These are phyloP conservation scores for Blennius ocellaris DNA, from an alignment of 2,113 vertebrate genomes.

Conservation along the genomic window DNA sequence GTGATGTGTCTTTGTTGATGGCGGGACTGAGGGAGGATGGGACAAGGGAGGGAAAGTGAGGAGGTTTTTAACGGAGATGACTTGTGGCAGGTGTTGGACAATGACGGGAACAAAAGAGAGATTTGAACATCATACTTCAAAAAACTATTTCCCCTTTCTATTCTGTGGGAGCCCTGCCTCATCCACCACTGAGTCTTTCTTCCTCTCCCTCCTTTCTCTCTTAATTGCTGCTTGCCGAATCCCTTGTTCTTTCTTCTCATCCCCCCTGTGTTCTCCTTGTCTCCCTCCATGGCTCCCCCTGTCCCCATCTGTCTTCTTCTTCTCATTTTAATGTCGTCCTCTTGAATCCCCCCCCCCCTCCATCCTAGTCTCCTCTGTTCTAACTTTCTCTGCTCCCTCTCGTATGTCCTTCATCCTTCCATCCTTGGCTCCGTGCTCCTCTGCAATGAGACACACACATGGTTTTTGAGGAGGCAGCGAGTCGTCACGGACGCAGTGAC, in stretches of 20 bases:
- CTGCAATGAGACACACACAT: slow-evolving; percentile 39
- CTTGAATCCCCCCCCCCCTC: slow-evolving; percentile 39
- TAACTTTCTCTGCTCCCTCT: slow-evolving; percentile 49
- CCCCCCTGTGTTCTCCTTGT: slow-evolving; percentile 68
- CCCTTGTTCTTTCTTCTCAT: slow-evolving; percentile 76
- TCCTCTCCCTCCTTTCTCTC: slow-evolving; percentile 68
- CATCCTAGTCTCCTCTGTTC: slow-evolving; percentile 35
- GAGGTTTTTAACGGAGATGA: slow-evolving; percentile 61
- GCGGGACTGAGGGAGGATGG: slow-evolving; percentile 41
- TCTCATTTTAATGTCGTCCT: slow-evolving; percentile 63
- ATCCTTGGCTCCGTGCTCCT: slow-evolving; percentile 40
- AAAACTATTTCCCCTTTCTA: slow-evolving; percentile 66
- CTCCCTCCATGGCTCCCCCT: slow-evolving; percentile 58
- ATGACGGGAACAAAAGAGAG: slow-evolving; percentile 68
- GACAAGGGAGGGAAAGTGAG: slow-evolving; percentile 13
- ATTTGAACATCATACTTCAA: slow-evolving; percentile 71
- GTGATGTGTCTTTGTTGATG: slow-evolving; percentile 51
- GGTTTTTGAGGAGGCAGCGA: slow-evolving; percentile 56
- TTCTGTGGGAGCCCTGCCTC: slow-evolving; percentile 66
- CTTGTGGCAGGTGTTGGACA: slow-evolving; percentile 74
- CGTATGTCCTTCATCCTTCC: slow-evolving; percentile 60
- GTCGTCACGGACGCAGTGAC: slow-evolving; percentile 69
- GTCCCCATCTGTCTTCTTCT: slow-evolving; percentile 64
- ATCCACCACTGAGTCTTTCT: slow-evolving; percentile 61
- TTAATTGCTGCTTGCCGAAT: slow-evolving; percentile 78